Base-by-base conservation (phyloP, 1,140 invertebrate genomes). In the Trypoxylus dichotomus region DNA sequence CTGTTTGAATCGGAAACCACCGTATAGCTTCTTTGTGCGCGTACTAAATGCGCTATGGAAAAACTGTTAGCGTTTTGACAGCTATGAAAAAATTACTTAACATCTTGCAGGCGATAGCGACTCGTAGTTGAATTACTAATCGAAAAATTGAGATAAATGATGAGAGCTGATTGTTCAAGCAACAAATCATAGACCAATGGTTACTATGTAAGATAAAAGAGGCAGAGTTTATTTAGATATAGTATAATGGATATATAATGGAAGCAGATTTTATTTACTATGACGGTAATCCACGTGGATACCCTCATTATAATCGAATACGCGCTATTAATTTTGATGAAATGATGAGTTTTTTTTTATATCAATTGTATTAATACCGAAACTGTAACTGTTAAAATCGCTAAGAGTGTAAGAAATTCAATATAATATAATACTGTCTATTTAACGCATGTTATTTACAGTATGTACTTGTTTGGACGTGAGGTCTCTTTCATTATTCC, bases 91-190 rank as follows among this genome's bases (percentile, higher is more conserved):
- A 54, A 54, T 54, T n/a, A n/a, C n/a, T 15, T 54, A 54, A 54
- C 47, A 54, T 54, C 47, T 54, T 54, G 47, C 47, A 54, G 47
- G 47, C 47, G 47, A 54, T 54, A 19, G 13, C 47, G 15, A 54
- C 6, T n/a, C 15, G 32, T 54, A 54, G 19, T 19, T 19, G 47
- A n/a, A 19, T 19, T 54, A 54, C 47, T 54, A 54, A 54, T 54
- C 47, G 15, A 54, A 54, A 54, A 54, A 54, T 54, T 54, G 47
- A 54, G 47, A 54, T 54, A 54, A 54, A 54, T 54, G 47, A 54
- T 19, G 47, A 54, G 47, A 54, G 6, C 15, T 19, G 47, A n/a
- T 54, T 54, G 47, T 54, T 54, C 15, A n/a, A 54, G 15, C 15
- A n/a, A 54, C 47, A 54, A 54, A 54, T 19, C 47, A 54, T 15